Percentiles rank a stretch among this genome's conserved stretches.
These are phyloP conservation scores for Pandion haliaetus DNA, from an alignment of 2,113 vertebrate species.

Conservation along the genomic window DNA sequence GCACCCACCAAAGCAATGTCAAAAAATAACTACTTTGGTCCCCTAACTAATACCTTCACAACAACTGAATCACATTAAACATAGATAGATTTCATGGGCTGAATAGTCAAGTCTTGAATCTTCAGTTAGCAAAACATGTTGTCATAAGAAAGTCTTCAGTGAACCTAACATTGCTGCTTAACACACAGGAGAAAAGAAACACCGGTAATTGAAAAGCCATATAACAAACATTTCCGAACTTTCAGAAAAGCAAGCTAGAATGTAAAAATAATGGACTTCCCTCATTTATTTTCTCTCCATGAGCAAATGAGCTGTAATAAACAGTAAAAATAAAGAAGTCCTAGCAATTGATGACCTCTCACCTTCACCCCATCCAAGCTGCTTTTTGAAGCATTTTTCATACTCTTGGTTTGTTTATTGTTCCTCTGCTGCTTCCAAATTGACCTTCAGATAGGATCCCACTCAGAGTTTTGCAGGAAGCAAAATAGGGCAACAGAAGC, in stretches of 20 bases:
- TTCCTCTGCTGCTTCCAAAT: slow-evolving; percentile 15
- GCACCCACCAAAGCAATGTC: not conserved
- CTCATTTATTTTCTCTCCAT: not conserved
- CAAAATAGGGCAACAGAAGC: not conserved
- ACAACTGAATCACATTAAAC: not conserved
- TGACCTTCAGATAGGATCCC: slow-evolving; percentile 6
- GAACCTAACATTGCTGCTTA: not conserved
- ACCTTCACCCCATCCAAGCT: not conserved
- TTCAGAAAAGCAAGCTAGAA: not conserved
- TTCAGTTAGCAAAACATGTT: not conserved
- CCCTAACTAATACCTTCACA: not conserved
- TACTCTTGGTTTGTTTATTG: slow-evolving; percentile 36
- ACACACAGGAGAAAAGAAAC: not conserved
- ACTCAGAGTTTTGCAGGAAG: not conserved
- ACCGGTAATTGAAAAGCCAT: not conserved
- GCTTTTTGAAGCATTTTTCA: slow-evolving; percentile 22
- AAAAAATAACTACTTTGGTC: not conserved
- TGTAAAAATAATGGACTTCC: not conserved
- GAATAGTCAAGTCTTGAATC: not conserved
- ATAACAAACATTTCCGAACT: not conserved
- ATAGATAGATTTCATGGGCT: not conserved
- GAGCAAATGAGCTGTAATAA: not conserved
- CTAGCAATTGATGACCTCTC: not conserved
- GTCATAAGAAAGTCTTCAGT: not conserved
- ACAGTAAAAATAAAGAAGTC: slow-evolving; percentile 1